These are phyloP conservation scores for Drosophila watanabei DNA, from an alignment of 1,140 invertebrate genomes.

Conservation along the genomic window DNA sequence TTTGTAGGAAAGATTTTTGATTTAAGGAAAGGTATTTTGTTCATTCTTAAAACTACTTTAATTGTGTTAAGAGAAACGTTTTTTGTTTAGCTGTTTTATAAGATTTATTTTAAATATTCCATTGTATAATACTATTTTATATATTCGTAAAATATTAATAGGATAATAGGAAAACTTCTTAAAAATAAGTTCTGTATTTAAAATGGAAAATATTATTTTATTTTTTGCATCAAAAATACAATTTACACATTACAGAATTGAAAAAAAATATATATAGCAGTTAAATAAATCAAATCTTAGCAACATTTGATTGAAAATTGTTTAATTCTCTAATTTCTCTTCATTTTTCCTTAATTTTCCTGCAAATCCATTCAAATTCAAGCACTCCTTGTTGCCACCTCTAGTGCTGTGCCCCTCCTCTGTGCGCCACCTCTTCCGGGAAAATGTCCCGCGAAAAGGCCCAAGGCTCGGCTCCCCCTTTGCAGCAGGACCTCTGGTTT, in stretches of 20 bases:
- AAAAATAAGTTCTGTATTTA: background rate
- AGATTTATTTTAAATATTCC: no score
- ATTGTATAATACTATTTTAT: background rate
- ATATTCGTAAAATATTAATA: no score
- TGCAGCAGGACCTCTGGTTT: conserved; percentile 39
- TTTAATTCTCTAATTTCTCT: background rate
- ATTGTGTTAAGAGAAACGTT: background rate
- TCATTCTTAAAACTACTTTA: background rate
- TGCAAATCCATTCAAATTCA: no score
- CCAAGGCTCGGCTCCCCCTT: background rate
- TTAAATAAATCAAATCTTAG: background rate
- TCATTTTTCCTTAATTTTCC: background rate
- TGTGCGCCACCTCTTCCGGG: no score
- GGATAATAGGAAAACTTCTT: no score
- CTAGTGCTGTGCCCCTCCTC: background rate
- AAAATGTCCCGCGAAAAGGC: conserved; percentile 16
- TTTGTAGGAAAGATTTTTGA: background rate
- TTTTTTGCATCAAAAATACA: no score
- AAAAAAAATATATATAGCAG: background rate
- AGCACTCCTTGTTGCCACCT: background rate
- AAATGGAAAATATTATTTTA: background rate
- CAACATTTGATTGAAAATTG: background rate
- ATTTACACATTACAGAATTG: background rate
- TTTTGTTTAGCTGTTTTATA: background rate
- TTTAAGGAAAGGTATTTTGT: no score